A percentile compares a stretch with the other conserved stretches of the same genome.
Evolutionary conservation across 1,140 invertebrate genomes (phyloP).

Genomic region (Doryteuthis pealeii): DNA sequence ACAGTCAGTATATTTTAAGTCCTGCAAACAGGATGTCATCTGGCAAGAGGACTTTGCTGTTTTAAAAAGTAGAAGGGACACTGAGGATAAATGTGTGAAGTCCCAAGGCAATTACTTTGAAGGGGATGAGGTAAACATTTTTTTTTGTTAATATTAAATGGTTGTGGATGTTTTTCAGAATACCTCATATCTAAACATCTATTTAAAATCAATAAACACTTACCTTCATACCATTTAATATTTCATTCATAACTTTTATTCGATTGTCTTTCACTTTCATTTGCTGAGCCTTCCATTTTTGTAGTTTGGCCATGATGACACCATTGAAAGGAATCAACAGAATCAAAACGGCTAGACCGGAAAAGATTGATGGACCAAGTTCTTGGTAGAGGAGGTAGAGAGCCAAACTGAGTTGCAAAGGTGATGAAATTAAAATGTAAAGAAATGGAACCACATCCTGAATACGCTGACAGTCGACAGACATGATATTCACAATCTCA

Average conservation of each 20-base stretch:
- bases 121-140: no score
- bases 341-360: slow-evolving; percentile 51
- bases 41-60: no score
- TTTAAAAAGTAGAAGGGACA: no score
- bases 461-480: slow-evolving; percentile 60
- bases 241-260: slow-evolving; percentile 57
- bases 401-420: slow-evolving; percentile 78
- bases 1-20: no score
- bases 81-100: no score
- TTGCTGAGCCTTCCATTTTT: slow-evolving; percentile 61
- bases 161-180: no score
- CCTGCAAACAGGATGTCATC: no score
- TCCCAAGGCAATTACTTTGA: no score
- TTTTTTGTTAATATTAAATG: no score
- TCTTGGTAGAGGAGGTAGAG: slow-evolving; percentile 85
- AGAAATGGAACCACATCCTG: slow-evolving; percentile 68
- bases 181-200: no score
- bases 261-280: slow-evolving; percentile 66
- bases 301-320: slow-evolving; percentile 76
- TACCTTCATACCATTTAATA: slow-evolving; percentile 64
- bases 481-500: slow-evolving; percentile 66
- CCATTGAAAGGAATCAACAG: slow-evolving; percentile 71
- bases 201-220: no score
- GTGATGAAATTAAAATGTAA: slow-evolving; percentile 95
- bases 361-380: slow-evolving; percentile 53